Conservation (phyloP, 2,113 vertebrate genomes). For the Chauna torquata region DNA sequence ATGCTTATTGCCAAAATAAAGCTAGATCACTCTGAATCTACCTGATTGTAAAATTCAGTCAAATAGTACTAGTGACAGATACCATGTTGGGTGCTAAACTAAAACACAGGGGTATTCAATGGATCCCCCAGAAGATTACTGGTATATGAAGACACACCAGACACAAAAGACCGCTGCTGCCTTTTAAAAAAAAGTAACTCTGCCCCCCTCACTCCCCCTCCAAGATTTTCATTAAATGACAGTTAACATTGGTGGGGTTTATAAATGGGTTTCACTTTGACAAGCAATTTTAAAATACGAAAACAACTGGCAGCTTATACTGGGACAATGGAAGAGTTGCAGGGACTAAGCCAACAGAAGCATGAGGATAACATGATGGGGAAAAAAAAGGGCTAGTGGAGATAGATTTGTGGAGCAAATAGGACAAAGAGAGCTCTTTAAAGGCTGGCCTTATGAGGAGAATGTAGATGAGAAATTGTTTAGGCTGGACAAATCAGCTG, state of each 20-base stretch:
- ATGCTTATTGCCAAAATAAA: background rate
- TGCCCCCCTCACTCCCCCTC: too few species aligned
- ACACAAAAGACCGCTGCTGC: background rate
- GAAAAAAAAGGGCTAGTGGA: background rate
- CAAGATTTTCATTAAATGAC: background rate
- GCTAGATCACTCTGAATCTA: background rate
- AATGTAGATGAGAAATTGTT: background rate
- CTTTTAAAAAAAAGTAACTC: background rate
- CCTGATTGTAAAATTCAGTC: background rate
- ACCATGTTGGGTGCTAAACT: background rate
- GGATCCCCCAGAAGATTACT: background rate
- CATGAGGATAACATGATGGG: background rate
- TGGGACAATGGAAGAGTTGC: background rate
- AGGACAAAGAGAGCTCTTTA: background rate
- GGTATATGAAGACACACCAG: background rate
- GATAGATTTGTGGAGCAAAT: background rate
- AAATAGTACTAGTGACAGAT: background rate
- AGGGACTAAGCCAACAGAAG: background rate
- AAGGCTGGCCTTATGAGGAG: background rate
- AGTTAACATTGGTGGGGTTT: background rate
- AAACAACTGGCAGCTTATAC: background rate
- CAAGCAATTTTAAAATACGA: background rate
- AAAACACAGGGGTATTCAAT: background rate
- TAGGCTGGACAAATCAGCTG: background rate
- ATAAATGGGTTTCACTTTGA: background rate